phyloP scores from a whole-genome alignment of 2,113 vertebrate genomes.

The Hepsetus odoe region DNA sequence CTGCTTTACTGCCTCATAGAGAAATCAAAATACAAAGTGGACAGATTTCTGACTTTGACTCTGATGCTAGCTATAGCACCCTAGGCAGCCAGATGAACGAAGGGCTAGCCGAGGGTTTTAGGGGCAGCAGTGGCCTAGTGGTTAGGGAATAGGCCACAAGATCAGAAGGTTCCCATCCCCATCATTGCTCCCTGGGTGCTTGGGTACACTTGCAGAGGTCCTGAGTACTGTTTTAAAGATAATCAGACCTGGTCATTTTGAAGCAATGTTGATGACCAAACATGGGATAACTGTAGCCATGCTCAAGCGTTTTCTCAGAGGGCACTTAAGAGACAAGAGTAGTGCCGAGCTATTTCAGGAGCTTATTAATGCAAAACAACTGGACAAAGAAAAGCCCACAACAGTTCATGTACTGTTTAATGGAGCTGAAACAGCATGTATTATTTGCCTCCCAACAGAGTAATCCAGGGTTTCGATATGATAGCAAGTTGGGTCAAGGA shows the following conservation, averaged over 20 bases:
- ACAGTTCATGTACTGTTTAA: conserved; percentile 23
- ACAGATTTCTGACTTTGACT: too few relatives aligned
- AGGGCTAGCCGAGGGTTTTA: too few relatives aligned
- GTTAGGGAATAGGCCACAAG: too few relatives aligned
- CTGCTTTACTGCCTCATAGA: too few relatives aligned
- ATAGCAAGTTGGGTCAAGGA: background rate
- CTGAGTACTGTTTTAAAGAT: conserved; percentile 38
- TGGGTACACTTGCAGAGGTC: too few relatives aligned
- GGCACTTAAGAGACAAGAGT: conserved; percentile 46
- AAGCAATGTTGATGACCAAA: conserved; percentile 45
- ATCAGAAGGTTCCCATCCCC: too few relatives aligned
- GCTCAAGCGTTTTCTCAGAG: conserved; percentile 42
- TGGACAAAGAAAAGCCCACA: conserved; percentile 45
- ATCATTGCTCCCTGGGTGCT: too few relatives aligned
- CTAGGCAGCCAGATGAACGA: too few relatives aligned
- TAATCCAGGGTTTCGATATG: background rate
- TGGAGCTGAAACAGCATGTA: background rate
- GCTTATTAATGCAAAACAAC: conserved; percentile 45
- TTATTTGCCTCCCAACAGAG: background rate
- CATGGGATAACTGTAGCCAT: conserved; percentile 39
- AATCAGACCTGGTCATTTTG: conserved; percentile 46
- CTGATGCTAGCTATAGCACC: too few relatives aligned
- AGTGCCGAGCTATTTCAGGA: conserved; percentile 55
- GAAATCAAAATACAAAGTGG: too few relatives aligned
- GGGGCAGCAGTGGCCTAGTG: too few relatives aligned